phyloP scores from a whole-genome alignment of 2,888 invertebrate genomes.

The Spilarctia lutea region DNA sequence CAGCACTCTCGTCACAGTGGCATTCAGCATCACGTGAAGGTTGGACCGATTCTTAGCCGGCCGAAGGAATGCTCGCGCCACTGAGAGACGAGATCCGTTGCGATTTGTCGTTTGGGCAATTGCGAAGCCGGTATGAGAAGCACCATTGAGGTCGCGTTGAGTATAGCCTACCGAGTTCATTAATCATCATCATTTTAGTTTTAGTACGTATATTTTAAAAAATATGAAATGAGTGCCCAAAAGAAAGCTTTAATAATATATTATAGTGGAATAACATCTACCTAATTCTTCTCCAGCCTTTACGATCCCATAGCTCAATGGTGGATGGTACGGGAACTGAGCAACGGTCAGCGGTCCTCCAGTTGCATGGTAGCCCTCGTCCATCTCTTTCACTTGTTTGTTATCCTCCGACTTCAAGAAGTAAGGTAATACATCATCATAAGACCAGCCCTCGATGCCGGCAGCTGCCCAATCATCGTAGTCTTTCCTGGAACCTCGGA shows the following conservation, averaged over 20 bases:
- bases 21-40: slow-evolving; percentile 93
- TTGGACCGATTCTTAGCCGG: slow-evolving; percentile 92
- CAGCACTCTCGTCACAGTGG: slow-evolving; percentile 92
- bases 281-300: slow-evolving; percentile 93
- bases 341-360: slow-evolving; percentile 93
- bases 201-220: too few relatives aligned
- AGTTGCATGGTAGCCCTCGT: slow-evolving; percentile 91
- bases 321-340: slow-evolving; percentile 95
- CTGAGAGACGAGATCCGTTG: slow-evolving; percentile 94
- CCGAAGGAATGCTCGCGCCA: slow-evolving; percentile 93
- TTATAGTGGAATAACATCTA: slow-evolving; percentile 54
- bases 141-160: slow-evolving; percentile 93
- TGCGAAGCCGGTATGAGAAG: slow-evolving; percentile 92
- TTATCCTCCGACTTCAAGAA: slow-evolving; percentile 96
- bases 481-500: slow-evolving; percentile 94
- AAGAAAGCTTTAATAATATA: not conserved
- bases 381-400: slow-evolving; percentile 89
- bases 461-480: slow-evolving; percentile 95
- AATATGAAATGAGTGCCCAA: too few relatives aligned
- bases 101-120: slow-evolving; percentile 96
- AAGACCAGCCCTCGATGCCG: slow-evolving; percentile 96
- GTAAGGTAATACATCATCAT: slow-evolving; percentile 95
- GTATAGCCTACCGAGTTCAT: slow-evolving; percentile 86
- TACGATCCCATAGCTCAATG: slow-evolving; percentile 91
- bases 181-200: not conserved